Evolutionary conservation across 2,888 invertebrate species (phyloP).

Genomic region (Ormia ochracea): DNA sequence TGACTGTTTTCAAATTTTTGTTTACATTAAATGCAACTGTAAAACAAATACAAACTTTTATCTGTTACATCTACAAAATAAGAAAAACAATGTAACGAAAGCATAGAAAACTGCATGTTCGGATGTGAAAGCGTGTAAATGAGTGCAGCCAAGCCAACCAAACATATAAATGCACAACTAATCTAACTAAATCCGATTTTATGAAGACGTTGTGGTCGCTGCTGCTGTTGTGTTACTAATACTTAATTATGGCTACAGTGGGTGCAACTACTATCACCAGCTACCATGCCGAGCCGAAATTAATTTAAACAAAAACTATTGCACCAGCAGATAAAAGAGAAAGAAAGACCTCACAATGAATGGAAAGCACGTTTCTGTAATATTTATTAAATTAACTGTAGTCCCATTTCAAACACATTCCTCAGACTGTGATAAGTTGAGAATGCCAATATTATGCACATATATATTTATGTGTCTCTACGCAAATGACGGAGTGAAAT

Average conservation of each 20-base stretch:
- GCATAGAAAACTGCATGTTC: neutral
- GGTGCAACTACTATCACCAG: slow-evolving; percentile 23
- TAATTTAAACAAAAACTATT: slow-evolving; percentile 49
- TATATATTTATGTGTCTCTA: too few relatives aligned
- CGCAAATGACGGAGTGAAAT: too few relatives aligned
- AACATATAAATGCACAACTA: slow-evolving; percentile 55
- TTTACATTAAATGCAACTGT: slow-evolving; percentile 51
- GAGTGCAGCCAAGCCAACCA: slow-evolving; percentile 13
- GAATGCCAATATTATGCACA: slow-evolving; percentile 17
- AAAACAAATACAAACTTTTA: slow-evolving; percentile 45
- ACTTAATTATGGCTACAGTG: slow-evolving; percentile 24
- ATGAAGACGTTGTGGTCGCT: slow-evolving; percentile 33
- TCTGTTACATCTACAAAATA: slow-evolving; percentile 18
- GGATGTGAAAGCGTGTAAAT: neutral
- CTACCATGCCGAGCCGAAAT: slow-evolving; percentile 57
- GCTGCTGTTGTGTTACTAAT: slow-evolving; percentile 34
- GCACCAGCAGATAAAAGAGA: neutral
- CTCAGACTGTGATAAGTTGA: slow-evolving; percentile 10
- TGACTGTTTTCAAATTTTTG: slow-evolving; percentile 24
- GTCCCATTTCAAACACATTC: slow-evolving; percentile 61
- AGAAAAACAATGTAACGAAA: slow-evolving; percentile 14
- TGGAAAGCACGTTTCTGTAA: slow-evolving; percentile 57
- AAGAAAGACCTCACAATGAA: slow-evolving; percentile 42
- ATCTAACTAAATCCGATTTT: slow-evolving; percentile 52
- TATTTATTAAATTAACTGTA: slow-evolving; percentile 63